Conservation (phyloP, 2,888 invertebrate genomes). For the Ormyrus nitidulus region DNA sequence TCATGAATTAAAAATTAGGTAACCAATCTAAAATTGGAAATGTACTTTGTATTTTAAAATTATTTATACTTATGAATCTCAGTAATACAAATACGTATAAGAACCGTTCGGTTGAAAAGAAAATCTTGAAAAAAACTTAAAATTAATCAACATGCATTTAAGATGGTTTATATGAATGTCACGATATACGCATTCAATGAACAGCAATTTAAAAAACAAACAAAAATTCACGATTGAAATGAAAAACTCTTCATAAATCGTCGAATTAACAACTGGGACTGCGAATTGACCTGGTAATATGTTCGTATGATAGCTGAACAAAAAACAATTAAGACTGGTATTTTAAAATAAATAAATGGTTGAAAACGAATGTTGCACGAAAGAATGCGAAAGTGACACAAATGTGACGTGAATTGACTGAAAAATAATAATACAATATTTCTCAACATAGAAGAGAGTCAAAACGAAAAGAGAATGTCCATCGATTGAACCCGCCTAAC, state of each 20-base stretch:
- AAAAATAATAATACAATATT: conserved; percentile 30
- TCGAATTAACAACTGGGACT: not conserved
- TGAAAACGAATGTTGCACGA: conserved; percentile 10
- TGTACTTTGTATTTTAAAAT: too few relatives aligned
- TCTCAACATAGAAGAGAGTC: not conserved
- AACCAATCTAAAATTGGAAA: too few relatives aligned
- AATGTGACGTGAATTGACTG: not conserved
- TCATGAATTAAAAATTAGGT: too few relatives aligned
- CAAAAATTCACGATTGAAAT: too few relatives aligned
- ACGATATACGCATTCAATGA: too few relatives aligned
- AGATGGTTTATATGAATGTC: too few relatives aligned
- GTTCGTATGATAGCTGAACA: conserved; percentile 26
- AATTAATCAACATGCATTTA: too few relatives aligned
- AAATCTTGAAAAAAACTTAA: too few relatives aligned
- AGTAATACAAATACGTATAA: not conserved
- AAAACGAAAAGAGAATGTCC: not conserved
- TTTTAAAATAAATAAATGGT: conserved; percentile 47
- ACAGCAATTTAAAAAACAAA: too few relatives aligned
- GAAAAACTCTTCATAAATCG: too few relatives aligned
- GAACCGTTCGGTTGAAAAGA: not conserved
- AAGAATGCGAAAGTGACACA: conserved; percentile 7
- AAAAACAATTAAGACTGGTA: conserved; percentile 54
- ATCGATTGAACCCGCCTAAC: too few relatives aligned
- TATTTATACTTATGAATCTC: not conserved
- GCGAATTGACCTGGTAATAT: conserved; percentile 23